Evolutionary conservation across 2,888 invertebrate genomes (phyloP).

Genomic region (Balanococcus diminutus): DNA sequence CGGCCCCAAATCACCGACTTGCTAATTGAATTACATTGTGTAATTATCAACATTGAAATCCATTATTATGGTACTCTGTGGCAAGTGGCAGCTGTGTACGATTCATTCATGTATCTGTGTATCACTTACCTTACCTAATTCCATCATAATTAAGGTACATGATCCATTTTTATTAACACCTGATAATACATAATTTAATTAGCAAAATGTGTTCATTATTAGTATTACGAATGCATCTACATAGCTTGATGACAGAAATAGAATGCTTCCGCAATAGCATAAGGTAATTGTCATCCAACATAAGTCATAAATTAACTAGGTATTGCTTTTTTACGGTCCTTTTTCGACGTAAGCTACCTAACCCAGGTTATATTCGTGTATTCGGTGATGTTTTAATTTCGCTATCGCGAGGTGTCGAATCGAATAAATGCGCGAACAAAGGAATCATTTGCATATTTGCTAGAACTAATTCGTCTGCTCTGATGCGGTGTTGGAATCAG

Average conservation of each 20-base stretch:
- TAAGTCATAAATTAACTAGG: neutral
- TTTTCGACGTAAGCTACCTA: neutral
- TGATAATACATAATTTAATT: neutral
- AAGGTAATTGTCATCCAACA: neutral
- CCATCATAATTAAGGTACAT: neutral
- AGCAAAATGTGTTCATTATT: neutral
- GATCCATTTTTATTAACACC: too few species aligned
- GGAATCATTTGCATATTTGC: slow-evolving; percentile 25
- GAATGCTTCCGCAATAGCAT: neutral
- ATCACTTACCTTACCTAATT: neutral
- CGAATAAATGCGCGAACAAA: neutral
- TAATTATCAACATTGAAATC: neutral
- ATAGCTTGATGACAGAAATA: neutral
- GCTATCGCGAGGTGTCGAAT: neutral
- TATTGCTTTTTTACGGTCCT: neutral
- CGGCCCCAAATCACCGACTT: neutral
- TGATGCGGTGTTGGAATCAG: neutral
- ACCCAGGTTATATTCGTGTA: too few species aligned
- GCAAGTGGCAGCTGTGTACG: neutral
- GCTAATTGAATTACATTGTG: neutral
- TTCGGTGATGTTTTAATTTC: neutral
- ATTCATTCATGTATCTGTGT: neutral
- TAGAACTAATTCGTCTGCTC: neutral
- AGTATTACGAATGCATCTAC: neutral
- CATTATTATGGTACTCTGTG: neutral